Base-by-base conservation (phyloP, 2,797 vertebrate genomes). In the Diglossa cyanea region DNA sequence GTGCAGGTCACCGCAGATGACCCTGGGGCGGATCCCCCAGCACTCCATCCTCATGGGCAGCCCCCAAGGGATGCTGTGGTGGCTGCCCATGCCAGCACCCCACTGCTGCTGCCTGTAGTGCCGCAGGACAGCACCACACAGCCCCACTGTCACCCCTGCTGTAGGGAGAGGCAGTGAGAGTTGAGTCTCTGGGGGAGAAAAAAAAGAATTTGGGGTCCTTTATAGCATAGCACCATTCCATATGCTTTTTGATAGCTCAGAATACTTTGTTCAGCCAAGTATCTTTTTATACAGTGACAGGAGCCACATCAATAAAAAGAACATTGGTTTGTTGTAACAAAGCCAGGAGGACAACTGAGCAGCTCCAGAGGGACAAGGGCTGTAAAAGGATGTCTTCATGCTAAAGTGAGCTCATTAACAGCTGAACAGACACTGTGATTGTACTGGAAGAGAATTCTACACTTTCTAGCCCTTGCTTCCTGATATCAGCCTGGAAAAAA, bases 1-100 rank as follows among this genome's bases (percentile, higher is more conserved):
- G 2, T 5, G 10, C 33, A 60, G 60, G 35, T 70, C 39, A 14
- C 28, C 30, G 9, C 0, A 0, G 31, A n/a, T 9, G 26, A n/a
- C 35, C 9, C 30, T 21, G 31, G 10, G 18, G 18, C 28, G 30
- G 31, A 35, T 74, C 6, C 10, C 11, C 39, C 20, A 5, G 17
- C 21, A 10, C 31, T 51, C 25, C 73, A 44, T 20, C 48, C n/a
- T 39, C 19, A 8, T 17, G 42, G 58, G 71, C 62, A 87, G 33
- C 25, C 48, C 35, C 4, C 8, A 12, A 67, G 30, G n/a, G 68
- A 55, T 62, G 54, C 44, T 62, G 33, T 1, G 2, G 24, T n/a
- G 24, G 10, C 13, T 68, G n/a, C 20, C n/a, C 5, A 1, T 8
- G 65, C 35, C 75, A 76, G 67, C 63, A 75, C 21, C 35, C 25